phyloP scores from a whole-genome alignment of 1,140 invertebrate species.

The Zaprionus taronus region DNA sequence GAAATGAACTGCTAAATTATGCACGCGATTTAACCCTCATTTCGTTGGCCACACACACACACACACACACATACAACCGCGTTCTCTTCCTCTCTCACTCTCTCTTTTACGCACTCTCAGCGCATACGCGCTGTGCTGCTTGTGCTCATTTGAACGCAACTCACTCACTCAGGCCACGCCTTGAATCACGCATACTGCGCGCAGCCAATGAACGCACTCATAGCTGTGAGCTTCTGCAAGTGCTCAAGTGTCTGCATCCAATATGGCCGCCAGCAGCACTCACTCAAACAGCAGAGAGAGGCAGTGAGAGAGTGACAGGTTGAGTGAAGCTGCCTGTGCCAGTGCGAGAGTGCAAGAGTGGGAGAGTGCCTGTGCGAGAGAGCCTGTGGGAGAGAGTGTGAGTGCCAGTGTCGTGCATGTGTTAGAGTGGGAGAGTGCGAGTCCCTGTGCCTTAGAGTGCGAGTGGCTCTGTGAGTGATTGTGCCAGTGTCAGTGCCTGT shows the following conservation, averaged over 20 bases:
- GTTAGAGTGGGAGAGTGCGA: not conserved
- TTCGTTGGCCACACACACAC: constrained; percentile 59
- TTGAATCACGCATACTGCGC: not conserved
- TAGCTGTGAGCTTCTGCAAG: constrained; percentile 6
- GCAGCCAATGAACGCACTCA: constrained; percentile 59
- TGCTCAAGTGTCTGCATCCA: constrained; percentile 63
- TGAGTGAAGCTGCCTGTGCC: not conserved
- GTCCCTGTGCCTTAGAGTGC: not conserved
- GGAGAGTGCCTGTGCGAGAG: no score
- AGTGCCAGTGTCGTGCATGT: no score
- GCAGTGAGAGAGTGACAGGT: constrained; percentile 12
- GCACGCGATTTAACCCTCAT: constrained; percentile 83
- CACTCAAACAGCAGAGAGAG: constrained; percentile 31
- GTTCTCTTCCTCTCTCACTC: not conserved
- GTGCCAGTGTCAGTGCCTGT: not conserved
- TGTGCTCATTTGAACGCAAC: constrained; percentile 14
- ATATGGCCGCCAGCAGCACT: constrained; percentile 70
- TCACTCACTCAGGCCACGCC: constrained; percentile 60
- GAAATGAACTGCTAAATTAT: constrained; percentile 84
- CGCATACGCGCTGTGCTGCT: constrained; percentile 23
- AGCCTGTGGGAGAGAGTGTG: no score
- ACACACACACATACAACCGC: constrained; percentile 17
- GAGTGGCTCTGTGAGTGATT: no score
- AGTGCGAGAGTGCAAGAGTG: not conserved
- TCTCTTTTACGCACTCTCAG: constrained; percentile 20